Conservation (phyloP, 2,888 invertebrate species). For the Ormyrus rosae region DNA sequence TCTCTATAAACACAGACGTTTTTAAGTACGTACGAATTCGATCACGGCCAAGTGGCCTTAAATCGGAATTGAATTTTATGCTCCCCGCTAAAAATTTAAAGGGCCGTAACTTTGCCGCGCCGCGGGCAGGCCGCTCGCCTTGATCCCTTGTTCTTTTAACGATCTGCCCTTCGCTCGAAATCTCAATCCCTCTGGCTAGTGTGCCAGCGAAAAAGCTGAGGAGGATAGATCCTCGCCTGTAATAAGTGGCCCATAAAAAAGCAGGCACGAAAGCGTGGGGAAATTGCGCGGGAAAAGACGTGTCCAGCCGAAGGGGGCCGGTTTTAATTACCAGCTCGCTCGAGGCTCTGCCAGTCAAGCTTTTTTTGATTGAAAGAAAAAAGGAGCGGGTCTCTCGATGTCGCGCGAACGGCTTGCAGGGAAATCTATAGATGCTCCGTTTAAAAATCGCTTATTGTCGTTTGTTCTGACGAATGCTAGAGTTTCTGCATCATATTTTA, state of each 20-base stretch:
- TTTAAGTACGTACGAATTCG: conserved; percentile 27
- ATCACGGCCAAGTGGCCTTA: not conserved
- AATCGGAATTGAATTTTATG: conserved; percentile 45
- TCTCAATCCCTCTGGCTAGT: conserved; percentile 16
- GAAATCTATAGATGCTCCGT: too few relatives aligned
- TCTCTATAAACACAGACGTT: too few relatives aligned
- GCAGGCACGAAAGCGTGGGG: not conserved
- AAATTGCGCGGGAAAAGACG: conserved; percentile 8
- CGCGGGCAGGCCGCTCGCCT: too few relatives aligned
- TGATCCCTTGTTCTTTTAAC: conserved; percentile 12
- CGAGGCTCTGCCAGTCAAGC: not conserved
- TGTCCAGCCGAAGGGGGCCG: not conserved
- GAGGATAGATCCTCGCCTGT: not conserved
- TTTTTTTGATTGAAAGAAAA: not conserved
- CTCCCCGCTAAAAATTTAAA: conserved; percentile 34
- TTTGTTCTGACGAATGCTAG: too few relatives aligned
- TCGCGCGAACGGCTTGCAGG: too few relatives aligned
- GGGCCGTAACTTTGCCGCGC: conserved; percentile 8
- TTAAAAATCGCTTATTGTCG: too few relatives aligned
- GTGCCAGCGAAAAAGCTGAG: not conserved
- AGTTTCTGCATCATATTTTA: too few relatives aligned
- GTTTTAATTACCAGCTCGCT: too few relatives aligned
- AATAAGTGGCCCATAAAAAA: conserved; percentile 27
- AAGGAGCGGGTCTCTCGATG: too few relatives aligned
- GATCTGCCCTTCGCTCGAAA: conserved; percentile 19